Base-by-base conservation (phyloP, 1,140 invertebrate genomes). In the Drosophila insularis region DNA sequence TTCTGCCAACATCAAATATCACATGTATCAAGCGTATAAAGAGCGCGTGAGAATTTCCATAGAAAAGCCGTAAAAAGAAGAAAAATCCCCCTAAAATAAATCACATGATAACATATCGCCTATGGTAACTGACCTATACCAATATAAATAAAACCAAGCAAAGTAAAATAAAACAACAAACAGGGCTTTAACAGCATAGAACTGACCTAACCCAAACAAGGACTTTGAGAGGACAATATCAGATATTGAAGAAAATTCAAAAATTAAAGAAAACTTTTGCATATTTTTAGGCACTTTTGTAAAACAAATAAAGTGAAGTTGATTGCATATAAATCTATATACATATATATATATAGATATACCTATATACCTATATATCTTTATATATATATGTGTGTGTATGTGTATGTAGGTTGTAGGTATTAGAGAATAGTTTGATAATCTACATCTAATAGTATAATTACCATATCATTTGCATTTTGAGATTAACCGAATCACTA, bases 401-500 rank as follows among this genome's bases (percentile, higher is more conserved):
- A 43, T 43, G n/a, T 46, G 10, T 50, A 50, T 50, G 43, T 50
- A 50, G 19, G 7, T 50, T 19, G 43, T 50, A 50, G 43, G 3
- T 50, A 19, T 21, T 19, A 54, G 64, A 7, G 54, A 19, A 7
- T 61, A 61, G 35, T 64, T 68, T 55, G 43, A 32, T 11, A 70
- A 39, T 19, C 40, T 68, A 76, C 2, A 11, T 27, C 19, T 63
- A 64, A 71, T 19, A 50, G 31, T 67, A 72, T 21, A 69, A 71
- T 39, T 68, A 73, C 17, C 55, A 80, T 80, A 81, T 80, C 71
- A 75, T 68, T 85, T 80, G 76, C 65, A 66, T 43, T 56, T 23
- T 21, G 46, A 54, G 6, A 14, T 19, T 40, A 72, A 23, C 39
- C 56, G 23, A 63, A 37, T 55, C 31, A 32, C 27, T 40, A 50